Evolutionary conservation across 2,888 invertebrate genomes (phyloP).

Genomic region (Drosophila siamana): DNA sequence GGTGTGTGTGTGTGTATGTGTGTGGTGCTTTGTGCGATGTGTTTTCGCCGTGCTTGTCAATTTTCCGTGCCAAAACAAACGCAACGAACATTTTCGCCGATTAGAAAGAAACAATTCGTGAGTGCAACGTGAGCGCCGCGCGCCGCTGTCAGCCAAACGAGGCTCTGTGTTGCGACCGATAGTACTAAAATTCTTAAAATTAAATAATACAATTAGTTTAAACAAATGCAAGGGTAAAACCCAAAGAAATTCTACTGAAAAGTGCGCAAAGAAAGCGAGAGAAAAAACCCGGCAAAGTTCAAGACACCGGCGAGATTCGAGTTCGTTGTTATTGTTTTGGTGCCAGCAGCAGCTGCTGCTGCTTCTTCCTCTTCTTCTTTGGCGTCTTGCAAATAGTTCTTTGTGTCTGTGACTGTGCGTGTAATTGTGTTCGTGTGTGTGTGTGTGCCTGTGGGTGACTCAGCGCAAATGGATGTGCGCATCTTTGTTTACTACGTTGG

Average conservation of each 20-base stretch:
- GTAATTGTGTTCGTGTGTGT: constrained; percentile 14
- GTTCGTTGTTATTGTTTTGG: constrained; percentile 70
- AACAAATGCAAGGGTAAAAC: constrained; percentile 17
- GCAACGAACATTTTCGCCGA: constrained; percentile 83
- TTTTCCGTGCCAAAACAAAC: constrained; percentile 83
- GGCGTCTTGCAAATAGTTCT: constrained; percentile 52
- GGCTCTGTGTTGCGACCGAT: constrained; percentile 42
- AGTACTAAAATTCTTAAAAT: constrained; percentile 24
- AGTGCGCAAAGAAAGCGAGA: constrained; percentile 4
- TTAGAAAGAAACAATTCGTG: constrained; percentile 84
- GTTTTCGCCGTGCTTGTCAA: constrained; percentile 74
- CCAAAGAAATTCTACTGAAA: constrained; percentile 6
- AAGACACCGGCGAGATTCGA: constrained; percentile 28
- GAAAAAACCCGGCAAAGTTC: constrained; percentile 34
- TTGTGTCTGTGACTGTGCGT: constrained; percentile 46
- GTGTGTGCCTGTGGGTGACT: constrained; percentile 48
- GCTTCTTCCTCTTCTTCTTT: too few species aligned
- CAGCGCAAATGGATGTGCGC: constrained; percentile 74
- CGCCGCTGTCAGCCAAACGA: constrained; percentile 39
- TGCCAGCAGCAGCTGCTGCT: constrained; percentile 38
- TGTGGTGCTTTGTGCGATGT: constrained; percentile 61
- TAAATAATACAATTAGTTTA: constrained; percentile 6
- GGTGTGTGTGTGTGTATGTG: constrained; percentile 38
- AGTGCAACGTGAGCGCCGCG: constrained; percentile 76
- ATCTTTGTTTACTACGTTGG: constrained; percentile 69